Evolutionary conservation across 2,113 vertebrate species (phyloP), one percentile per base, ranked within the genome.

Genomic region (Vulpes vulpes): DNA sequence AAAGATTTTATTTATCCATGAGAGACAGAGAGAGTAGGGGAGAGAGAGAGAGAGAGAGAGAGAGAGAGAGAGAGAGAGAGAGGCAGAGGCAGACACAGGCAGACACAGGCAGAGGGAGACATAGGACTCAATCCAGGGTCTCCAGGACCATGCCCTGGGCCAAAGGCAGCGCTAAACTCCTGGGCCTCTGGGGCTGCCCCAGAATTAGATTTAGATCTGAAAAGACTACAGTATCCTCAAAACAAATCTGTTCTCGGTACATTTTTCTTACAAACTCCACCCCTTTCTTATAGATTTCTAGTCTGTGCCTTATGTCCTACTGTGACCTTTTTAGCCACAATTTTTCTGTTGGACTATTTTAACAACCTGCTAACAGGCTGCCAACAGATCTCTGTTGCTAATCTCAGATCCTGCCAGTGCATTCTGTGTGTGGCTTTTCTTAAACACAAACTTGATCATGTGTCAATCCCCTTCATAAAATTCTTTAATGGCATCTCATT

Each of bases 391-490:
- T 92, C 80, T 95, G 84, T 88, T 84, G 69, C 84, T 95, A 95
- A 95, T 93, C 96, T 97, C 89, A 91, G 59, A 88, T 95, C 89
- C 85, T 93, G 91, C 91, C 96, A 94, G 17, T 95, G 57, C 55
- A 64, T 97, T 96, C 73, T 89, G 27, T 94, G 93, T 97, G 88
- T 97, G 93, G 82, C 95, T 97, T 95, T 95, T 89, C 85, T 92
- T 94, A 96, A 96, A 93, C 78, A 96, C 76, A 94, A 88, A 94
- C 81, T 89, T 95, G 91, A 95, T 85, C 96, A 62, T 91, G 91
- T 97, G 96, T 97, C 93, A 95, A 30, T 94, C 85, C 94, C 81
- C 82, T 97, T 96, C 96, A 95, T 93, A 96, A 97, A 97, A 80
- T 91, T 91, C 23, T 93, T 96, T 96, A 96, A 95, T 82, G 60